Conservation (phyloP, 2,797 vertebrate species). For the Sebastes steindachneri region DNA sequence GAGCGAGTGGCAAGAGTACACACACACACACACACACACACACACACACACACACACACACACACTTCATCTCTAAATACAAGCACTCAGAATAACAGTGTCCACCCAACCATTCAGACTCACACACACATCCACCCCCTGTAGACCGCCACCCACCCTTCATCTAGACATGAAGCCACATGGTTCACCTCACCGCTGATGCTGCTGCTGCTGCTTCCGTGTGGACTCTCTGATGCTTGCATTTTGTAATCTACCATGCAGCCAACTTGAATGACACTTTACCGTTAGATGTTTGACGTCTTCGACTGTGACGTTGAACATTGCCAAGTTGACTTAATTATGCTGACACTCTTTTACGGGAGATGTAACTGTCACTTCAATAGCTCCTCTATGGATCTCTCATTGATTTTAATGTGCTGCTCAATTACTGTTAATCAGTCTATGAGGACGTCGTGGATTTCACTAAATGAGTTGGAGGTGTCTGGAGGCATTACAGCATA, state of each 20-base stretch:
- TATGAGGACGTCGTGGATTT: not conserved
- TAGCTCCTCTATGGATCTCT: slow-evolving; percentile 5
- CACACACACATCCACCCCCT: not conserved
- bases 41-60: not conserved
- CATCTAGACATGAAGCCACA: not conserved
- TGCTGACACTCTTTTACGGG: not conserved
- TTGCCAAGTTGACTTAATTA: slow-evolving; percentile 32
- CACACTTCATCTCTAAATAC: not conserved
- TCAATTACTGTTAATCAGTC: slow-evolving; percentile 13
- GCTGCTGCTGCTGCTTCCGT: not conserved
- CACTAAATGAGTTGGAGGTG: not conserved
- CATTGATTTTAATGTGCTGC: slow-evolving; percentile 35
- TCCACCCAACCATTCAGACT: not conserved
- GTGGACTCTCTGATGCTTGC: not conserved
- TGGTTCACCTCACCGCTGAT: not conserved
- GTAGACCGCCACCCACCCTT: not conserved
- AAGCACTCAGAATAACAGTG: not conserved
- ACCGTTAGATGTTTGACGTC: not conserved
- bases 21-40: not conserved
- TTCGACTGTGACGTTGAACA: not conserved
- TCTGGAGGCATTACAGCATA: not conserved
- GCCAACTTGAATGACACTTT: not conserved
- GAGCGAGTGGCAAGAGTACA: not conserved
- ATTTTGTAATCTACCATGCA: not conserved
- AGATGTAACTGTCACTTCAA: slow-evolving; percentile 21